These are phyloP conservation scores for Clostera curtula DNA, from an alignment of 2,888 invertebrate genomes.

Conservation along the genomic window DNA sequence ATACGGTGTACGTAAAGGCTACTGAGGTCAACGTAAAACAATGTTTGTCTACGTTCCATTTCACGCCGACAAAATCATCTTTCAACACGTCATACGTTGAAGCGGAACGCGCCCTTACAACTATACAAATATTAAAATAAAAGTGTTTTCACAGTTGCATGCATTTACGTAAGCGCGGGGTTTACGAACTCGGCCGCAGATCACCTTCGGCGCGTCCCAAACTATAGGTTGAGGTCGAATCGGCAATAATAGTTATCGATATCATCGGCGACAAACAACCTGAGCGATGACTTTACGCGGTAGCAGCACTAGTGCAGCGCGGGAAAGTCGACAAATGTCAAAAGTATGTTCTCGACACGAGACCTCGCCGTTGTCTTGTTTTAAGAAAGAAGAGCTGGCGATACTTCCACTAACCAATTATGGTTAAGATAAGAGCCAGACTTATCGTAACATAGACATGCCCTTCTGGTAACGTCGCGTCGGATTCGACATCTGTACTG, in stretches of 20 bases:
- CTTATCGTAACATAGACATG: too few species aligned
- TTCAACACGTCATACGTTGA: conserved; percentile 18
- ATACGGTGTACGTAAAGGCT: too few species aligned
- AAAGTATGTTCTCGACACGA: conserved; percentile 31
- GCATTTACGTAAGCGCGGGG: conserved; percentile 62
- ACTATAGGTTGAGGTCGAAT: conserved; percentile 63
- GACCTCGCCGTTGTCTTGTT: too few species aligned
- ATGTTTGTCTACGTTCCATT: conserved; percentile 20
- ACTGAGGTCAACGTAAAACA: conserved; percentile 12
- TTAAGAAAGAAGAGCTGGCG: too few species aligned
- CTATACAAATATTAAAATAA: conserved; percentile 36
- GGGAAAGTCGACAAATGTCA: conserved; percentile 42
- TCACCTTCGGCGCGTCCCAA: conserved; percentile 67
- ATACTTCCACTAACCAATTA: too few species aligned
- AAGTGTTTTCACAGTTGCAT: conserved; percentile 54
- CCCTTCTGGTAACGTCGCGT: conserved; percentile 3
- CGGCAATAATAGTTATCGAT: conserved; percentile 61
- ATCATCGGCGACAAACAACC: conserved; percentile 51
- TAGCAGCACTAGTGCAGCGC: conserved; percentile 19
- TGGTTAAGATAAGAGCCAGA: too few species aligned
- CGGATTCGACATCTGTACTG: conserved; percentile 14
- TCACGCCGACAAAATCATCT: conserved; percentile 17
- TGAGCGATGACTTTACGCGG: conserved; percentile 31
- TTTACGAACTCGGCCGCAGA: conserved; percentile 50
- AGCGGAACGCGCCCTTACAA: conserved; percentile 24